These are phyloP conservation scores for Microtus montanus DNA, from an alignment of 2,113 vertebrate genomes.

Conservation along the genomic window DNA sequence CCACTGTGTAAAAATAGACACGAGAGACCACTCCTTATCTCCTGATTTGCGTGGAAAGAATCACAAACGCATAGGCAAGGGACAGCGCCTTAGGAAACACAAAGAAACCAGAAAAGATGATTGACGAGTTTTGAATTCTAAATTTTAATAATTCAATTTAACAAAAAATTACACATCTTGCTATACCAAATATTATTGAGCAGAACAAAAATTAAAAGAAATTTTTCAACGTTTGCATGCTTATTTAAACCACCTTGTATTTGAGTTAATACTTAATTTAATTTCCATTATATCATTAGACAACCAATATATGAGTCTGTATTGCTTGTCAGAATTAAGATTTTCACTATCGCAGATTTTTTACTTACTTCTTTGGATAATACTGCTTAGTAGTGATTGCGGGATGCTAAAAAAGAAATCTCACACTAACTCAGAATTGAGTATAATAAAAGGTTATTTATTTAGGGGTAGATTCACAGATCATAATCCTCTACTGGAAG, in stretches of 20 bases:
- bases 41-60: conserved; percentile 39
- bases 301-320: conserved; percentile 11
- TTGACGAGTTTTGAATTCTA: neutral
- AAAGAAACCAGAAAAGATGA: neutral
- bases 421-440: too few relatives aligned
- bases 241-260: conserved; percentile 1
- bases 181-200: conserved; percentile 15
- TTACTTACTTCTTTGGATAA: neutral
- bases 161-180: neutral
- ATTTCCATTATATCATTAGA: conserved; percentile 43
- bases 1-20: neutral
- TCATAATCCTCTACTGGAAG: too few relatives aligned
- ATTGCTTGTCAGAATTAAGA: conserved; percentile 2
- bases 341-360: neutral
- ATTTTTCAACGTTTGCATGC: neutral
- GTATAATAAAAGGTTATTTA: too few relatives aligned
- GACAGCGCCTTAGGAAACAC: neutral
- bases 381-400: neutral
- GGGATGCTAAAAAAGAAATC: too few relatives aligned
- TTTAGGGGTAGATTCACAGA: too few relatives aligned
- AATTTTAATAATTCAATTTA: conserved; percentile 35
- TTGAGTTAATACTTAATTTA: conserved; percentile 38
- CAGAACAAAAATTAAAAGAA: neutral
- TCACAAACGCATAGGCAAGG: neutral
- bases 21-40: neutral